These are phyloP conservation scores for Muraenolepis orangiensis DNA, from an alignment of 2,797 vertebrate genomes.

Conservation along the genomic window DNA sequence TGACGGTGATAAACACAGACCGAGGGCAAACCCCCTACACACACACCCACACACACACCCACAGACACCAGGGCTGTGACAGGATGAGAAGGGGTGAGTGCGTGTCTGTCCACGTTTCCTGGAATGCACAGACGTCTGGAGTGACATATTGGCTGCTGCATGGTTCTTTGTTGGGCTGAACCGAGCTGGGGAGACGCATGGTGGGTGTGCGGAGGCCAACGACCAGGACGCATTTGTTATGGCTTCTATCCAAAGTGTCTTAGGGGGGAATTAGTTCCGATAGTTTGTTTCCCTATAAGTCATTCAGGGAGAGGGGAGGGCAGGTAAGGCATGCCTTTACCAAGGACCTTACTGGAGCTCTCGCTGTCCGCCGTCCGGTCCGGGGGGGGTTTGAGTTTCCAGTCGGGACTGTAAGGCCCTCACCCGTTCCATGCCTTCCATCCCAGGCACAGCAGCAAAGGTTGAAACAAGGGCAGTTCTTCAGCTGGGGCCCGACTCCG, in stretches of 20 bases:
- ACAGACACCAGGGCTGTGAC: neutral
- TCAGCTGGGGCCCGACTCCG: neutral
- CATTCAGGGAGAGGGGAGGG: too few relatives aligned
- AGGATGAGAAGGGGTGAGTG: neutral
- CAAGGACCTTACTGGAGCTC: too few relatives aligned
- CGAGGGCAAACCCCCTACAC: too few relatives aligned
- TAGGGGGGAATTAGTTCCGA: too few relatives aligned
- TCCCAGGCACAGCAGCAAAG: too few relatives aligned
- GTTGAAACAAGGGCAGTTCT: neutral
- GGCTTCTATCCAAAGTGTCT: neutral
- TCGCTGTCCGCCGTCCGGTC: too few relatives aligned
- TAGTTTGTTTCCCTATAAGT: too few relatives aligned
- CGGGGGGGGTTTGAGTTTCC: neutral
- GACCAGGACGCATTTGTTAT: neutral
- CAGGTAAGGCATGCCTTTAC: too few relatives aligned
- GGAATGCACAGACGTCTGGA: slow-evolving; percentile 35
- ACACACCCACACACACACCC: too few relatives aligned
- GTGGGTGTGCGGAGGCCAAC: neutral
- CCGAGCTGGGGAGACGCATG: too few relatives aligned
- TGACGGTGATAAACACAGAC: too few relatives aligned
- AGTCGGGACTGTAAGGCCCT: neutral
- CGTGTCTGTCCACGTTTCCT: slow-evolving; percentile 38
- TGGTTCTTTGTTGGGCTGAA: neutral
- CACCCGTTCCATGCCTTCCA: too few relatives aligned
- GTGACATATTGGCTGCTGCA: slow-evolving; percentile 21